These are phyloP conservation scores for Polydrusus tereticollis DNA, from an alignment of 2,888 invertebrate species.

Conservation along the genomic window DNA sequence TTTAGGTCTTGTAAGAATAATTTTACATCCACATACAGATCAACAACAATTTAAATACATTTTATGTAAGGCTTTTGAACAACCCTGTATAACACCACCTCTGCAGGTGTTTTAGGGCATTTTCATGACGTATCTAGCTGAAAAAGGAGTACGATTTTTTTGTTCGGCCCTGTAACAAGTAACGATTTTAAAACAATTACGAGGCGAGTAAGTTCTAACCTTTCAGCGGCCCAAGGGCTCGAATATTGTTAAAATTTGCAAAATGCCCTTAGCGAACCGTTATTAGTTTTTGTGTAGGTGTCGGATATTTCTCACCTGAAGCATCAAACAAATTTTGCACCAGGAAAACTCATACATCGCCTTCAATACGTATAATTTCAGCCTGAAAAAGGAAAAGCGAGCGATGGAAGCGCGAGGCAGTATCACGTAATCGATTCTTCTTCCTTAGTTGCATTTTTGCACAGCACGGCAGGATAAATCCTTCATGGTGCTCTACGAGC, in stretches of 20 bases:
- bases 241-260: constrained; percentile 7
- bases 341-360: constrained; percentile 45
- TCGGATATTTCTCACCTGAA: constrained; percentile 28
- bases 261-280: constrained; percentile 4
- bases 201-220: not conserved
- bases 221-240: not conserved
- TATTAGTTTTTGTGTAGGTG: constrained; percentile 31
- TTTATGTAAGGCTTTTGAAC: too few species aligned
- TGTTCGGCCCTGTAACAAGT: too few species aligned
- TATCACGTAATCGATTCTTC: not conserved
- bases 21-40: too few species aligned
- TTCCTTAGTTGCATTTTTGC: not conserved
- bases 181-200: not conserved
- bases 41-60: too few species aligned
- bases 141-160: too few species aligned
- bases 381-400: constrained; percentile 16
- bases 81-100: too few species aligned
- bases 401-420: constrained; percentile 8
- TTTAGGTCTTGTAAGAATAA: too few species aligned
- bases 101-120: too few species aligned
- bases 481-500: too few species aligned
- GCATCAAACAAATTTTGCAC: constrained; percentile 34
- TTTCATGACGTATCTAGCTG: too few species aligned
- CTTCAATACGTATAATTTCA: constrained; percentile 43
- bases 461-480: too few species aligned